Evolutionary conservation across 2,113 vertebrate species (phyloP).

Genomic region (Gymnocephalus cernua): DNA sequence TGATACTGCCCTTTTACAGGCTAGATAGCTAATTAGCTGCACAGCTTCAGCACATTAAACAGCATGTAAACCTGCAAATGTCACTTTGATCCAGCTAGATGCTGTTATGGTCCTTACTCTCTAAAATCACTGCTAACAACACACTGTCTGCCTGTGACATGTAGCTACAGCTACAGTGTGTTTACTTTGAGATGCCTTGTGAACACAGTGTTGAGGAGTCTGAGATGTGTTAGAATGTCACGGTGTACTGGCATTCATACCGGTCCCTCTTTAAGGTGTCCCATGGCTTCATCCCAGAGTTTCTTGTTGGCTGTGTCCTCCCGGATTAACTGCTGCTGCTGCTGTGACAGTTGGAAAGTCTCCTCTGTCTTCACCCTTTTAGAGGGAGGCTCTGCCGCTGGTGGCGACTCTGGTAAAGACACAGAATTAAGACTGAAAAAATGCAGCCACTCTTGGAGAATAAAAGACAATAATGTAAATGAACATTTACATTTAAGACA

Average conservation of each 20-base stretch:
- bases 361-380: slow-evolving; percentile 91
- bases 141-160: not conserved
- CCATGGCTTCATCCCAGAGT: slow-evolving; percentile 96
- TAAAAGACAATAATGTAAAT: not conserved
- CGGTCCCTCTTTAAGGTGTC: slow-evolving; percentile 92
- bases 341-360: slow-evolving; percentile 91
- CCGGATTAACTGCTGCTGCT: slow-evolving; percentile 91
- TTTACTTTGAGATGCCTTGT: not conserved
- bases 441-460: not conserved
- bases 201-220: not conserved
- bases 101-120: not conserved
- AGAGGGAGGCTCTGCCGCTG: slow-evolving; percentile 77
- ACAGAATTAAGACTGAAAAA: slow-evolving; percentile 58
- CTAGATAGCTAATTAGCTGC: not conserved
- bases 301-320: slow-evolving; percentile 96
- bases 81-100: not conserved
- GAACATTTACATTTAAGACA: not conserved
- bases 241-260: slow-evolving; percentile 80
- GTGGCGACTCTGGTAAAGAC: slow-evolving; percentile 54
- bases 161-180: not conserved
- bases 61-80: slow-evolving; percentile 3
- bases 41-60: not conserved
- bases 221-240: not conserved
- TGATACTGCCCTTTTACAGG: not conserved
- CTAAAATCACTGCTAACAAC: slow-evolving; percentile 1